Percentiles rank a stretch among this genome's conserved stretches.
Conservation (phyloP, 2,113 vertebrate genomes). For the Saguinus midas region DNA sequence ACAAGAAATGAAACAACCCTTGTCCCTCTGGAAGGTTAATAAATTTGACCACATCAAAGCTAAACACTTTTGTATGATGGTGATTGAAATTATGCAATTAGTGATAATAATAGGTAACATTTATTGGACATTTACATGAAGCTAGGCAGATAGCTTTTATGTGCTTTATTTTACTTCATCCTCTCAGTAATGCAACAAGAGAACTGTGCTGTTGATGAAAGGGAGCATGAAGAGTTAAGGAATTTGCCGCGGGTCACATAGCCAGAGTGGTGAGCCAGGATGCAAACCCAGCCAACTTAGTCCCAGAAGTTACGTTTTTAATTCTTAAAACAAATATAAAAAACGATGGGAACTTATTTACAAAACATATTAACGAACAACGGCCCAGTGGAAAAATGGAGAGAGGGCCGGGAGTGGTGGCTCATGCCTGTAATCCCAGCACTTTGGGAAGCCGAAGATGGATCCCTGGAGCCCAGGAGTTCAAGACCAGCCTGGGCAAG, state of each 20-base stretch:
- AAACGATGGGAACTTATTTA: not conserved
- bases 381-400: not conserved
- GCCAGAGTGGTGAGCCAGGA: not conserved
- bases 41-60: not conserved
- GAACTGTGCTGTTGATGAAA: not conserved
- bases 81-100: not conserved
- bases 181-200: not conserved
- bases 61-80: not conserved
- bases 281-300: not conserved
- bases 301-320: not conserved
- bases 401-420: not conserved
- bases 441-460: too few relatives aligned
- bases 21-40: not conserved
- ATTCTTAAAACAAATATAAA: not conserved
- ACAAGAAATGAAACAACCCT: not conserved
- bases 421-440: too few relatives aligned
- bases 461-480: too few relatives aligned
- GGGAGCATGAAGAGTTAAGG: not conserved
- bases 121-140: not conserved
- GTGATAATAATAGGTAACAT: not conserved
- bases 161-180: not conserved
- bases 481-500: too few relatives aligned
- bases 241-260: not conserved
- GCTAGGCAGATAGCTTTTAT: not conserved
- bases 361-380: not conserved